These are phyloP conservation scores for Anaspis maculata DNA, from an alignment of 2,888 invertebrate genomes.

Conservation along the genomic window DNA sequence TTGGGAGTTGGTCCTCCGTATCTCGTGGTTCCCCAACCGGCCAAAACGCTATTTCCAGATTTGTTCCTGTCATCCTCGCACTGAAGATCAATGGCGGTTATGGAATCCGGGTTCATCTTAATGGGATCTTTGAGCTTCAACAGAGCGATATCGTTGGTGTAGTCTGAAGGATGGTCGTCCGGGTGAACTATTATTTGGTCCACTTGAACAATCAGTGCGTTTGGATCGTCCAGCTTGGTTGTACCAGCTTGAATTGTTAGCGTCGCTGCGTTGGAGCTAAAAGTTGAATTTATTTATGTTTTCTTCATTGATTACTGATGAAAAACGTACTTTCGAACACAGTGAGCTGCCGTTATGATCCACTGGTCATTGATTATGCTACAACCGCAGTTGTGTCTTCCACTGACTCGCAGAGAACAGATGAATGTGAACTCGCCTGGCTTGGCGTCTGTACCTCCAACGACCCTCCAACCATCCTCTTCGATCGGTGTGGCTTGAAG, in stretches of 20 bases:
- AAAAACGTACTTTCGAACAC: constrained; percentile 37
- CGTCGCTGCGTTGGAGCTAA: neutral
- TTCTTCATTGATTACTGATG: neutral
- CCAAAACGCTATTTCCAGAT: constrained; percentile 33
- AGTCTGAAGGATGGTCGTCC: constrained; percentile 20
- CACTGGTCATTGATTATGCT: constrained; percentile 39
- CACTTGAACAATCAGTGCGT: constrained; percentile 39
- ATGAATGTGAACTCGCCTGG: constrained; percentile 41
- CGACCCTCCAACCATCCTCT: constrained; percentile 38
- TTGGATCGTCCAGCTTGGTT: constrained; percentile 44
- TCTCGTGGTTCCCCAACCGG: constrained; percentile 34
- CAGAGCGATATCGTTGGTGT: constrained; percentile 47
- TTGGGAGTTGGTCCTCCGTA: constrained; percentile 49
- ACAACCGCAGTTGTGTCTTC: constrained; percentile 43
- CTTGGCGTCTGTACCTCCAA: constrained; percentile 41
- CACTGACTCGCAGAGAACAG: constrained; percentile 38
- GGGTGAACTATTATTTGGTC: constrained; percentile 43
- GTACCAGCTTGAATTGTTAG: constrained; percentile 44
- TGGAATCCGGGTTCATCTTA: constrained; percentile 25
- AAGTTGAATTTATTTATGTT: too few species aligned
- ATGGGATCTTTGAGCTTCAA: constrained; percentile 37
- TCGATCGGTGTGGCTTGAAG: neutral
- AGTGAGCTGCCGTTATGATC: constrained; percentile 47
- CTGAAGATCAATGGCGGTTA: constrained; percentile 40
- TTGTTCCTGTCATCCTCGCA: constrained; percentile 33